These are phyloP conservation scores for Agrochola circellaris DNA, from an alignment of 2,888 invertebrate species.

Conservation along the genomic window DNA sequence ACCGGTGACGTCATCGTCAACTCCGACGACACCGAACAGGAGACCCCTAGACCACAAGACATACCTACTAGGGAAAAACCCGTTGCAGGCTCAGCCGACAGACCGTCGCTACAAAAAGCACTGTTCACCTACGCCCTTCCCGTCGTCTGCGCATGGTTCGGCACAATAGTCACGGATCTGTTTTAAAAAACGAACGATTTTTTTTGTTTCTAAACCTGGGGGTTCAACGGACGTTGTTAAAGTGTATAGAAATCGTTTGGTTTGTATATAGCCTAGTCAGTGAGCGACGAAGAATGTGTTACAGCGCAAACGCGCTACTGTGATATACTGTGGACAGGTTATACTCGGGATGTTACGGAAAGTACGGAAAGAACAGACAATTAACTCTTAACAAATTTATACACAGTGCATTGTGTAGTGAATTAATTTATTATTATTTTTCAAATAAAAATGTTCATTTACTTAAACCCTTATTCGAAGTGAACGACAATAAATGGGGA, in stretches of 20 bases:
- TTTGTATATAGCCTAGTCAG: slow-evolving; percentile 84
- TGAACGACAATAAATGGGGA: slow-evolving; percentile 83
- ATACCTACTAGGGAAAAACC: slow-evolving; percentile 94
- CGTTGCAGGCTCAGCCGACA: slow-evolving; percentile 92
- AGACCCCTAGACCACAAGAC: slow-evolving; percentile 89
- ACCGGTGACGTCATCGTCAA: neutral
- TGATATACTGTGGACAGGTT: slow-evolving; percentile 76
- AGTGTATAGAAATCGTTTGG: slow-evolving; percentile 64
- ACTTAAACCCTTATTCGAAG: slow-evolving; percentile 69
- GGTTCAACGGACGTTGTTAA: slow-evolving; percentile 41
- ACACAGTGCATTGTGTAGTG: slow-evolving; percentile 72
- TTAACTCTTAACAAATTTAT: slow-evolving; percentile 76
- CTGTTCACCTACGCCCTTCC: slow-evolving; percentile 95
- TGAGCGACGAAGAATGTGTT: slow-evolving; percentile 71
- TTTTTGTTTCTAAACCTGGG: slow-evolving; percentile 9
- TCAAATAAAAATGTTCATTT: slow-evolving; percentile 55
- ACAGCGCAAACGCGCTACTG: slow-evolving; percentile 79
- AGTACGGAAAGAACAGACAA: slow-evolving; percentile 54
- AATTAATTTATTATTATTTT: slow-evolving; percentile 77
- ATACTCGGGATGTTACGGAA: slow-evolving; percentile 52
- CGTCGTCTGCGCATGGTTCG: slow-evolving; percentile 96
- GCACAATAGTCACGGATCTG: slow-evolving; percentile 95
- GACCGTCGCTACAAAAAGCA: slow-evolving; percentile 91
- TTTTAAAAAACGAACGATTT: slow-evolving; percentile 90
- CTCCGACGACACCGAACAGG: slow-evolving; percentile 68